Base-by-base conservation (phyloP, 2,888 invertebrate genomes). In the Meloe dianella region DNA sequence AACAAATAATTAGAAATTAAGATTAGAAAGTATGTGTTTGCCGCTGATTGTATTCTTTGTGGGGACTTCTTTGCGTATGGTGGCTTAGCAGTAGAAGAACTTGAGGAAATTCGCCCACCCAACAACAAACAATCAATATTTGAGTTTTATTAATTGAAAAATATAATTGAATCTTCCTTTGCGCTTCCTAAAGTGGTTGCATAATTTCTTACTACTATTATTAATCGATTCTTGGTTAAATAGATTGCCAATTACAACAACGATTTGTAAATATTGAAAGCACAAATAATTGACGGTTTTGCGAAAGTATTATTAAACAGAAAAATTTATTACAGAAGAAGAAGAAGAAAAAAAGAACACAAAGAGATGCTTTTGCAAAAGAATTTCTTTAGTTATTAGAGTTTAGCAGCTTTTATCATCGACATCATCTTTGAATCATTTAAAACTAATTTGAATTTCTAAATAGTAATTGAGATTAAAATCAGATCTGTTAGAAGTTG, bases 1-100 rank as follows among this genome's bases (percentile, higher is more conserved):
- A 41, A 41, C n/a, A 10, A 41, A 68, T 59, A 57, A 14, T 64
- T 66, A 69, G 65, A 69, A 69, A 66, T 60, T 65, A 65, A 64
- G 8, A 65, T 22, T 67, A 64, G 67, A 67, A 67, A 64, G 64
- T 64, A 22, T 54, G 58, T n/a, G 27, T n/a, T 57, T 20, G 38
- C 38, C 29, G 20, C 27, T 59, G 27, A n/a, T n/a, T n/a, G n/a
- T n/a, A n/a, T n/a, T n/a, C n/a, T n/a, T n/a, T n/a, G n/a, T n/a
- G n/a, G n/a, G n/a, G n/a, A n/a, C 47, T 61, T 59, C 41, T 63
- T 58, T 41, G 6, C 5, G 5, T 41, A 7, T 41, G 41, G 41
- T n/a, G 41, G 41, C 20, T 20, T 20, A 20, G 2, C 3, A 20
- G 47, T 6, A 3, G 47, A 47, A 20, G 20, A 47, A 22, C 7